phyloP scores from a whole-genome alignment of 2,888 invertebrate species.

The Bursaphelenchus okinawaensis region DNA sequence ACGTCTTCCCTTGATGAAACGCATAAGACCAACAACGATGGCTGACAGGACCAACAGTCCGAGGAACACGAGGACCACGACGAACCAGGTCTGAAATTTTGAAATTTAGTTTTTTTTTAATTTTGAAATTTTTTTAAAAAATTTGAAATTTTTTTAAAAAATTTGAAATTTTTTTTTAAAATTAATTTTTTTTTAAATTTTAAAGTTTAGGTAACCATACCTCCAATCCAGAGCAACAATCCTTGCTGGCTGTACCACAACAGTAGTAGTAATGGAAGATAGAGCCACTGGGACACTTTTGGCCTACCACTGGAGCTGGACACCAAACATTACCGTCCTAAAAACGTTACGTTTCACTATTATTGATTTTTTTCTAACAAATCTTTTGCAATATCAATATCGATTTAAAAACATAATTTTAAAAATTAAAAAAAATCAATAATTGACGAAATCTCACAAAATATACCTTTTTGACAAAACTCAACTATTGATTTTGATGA shows the following conservation, averaged over 20 bases:
- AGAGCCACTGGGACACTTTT: not conserved
- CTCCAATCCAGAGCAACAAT: not conserved
- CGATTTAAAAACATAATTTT: not conserved
- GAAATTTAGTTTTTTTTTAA: no score
- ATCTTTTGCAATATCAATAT: no score
- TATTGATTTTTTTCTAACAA: no score
- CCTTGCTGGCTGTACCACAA: not conserved
- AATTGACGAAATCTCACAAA: no score
- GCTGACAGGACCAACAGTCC: slow-evolving; percentile 33
- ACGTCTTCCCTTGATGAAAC: not conserved
- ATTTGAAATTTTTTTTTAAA: not conserved
- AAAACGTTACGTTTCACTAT: no score
- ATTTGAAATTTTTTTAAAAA: not conserved
- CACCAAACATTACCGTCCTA: not conserved
- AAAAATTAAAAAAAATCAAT: no score
- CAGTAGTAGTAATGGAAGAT: not conserved
- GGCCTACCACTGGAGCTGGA: not conserved
- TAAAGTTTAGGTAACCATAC: no score
- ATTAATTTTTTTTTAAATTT: not conserved
- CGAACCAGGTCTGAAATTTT: slow-evolving; percentile 28
- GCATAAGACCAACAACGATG: not conserved
- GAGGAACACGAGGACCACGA: slow-evolving; percentile 36
- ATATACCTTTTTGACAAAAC: no score
- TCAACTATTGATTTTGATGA: no score
- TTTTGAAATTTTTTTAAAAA: not conserved